Percentiles rank a stretch among this genome's conserved stretches.
Evolutionary conservation across 2,797 vertebrate species (phyloP).

Genomic region (Petrocephalus sullivani): DNA sequence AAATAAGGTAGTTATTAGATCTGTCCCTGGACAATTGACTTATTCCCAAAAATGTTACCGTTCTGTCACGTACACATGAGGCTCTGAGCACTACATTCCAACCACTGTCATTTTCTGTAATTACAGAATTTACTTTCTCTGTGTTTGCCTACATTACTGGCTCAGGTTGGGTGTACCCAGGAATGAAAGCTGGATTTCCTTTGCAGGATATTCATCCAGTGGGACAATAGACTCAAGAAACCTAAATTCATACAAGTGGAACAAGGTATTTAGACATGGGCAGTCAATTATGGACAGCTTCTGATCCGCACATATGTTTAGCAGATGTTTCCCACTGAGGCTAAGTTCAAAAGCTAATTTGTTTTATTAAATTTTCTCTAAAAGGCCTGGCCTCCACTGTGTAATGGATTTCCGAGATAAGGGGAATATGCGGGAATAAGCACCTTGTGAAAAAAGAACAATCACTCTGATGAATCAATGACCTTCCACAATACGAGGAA

Average conservation of each 20-base stretch:
- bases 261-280: not conserved
- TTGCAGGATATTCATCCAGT: not conserved
- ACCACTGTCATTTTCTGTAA: constrained; percentile 16
- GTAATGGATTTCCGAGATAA: not conserved
- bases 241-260: not conserved
- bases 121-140: constrained; percentile 2
- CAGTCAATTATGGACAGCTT: not conserved
- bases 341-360: not conserved
- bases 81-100: not conserved
- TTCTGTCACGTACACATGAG: not conserved
- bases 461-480: not conserved
- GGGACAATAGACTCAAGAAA: not conserved
- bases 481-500: not conserved
- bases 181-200: not conserved
- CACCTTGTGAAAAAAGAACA: not conserved
- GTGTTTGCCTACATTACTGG: not conserved
- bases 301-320: not conserved
- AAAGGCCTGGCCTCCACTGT: not conserved
- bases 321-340: not conserved
- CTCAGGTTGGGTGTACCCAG: not conserved
- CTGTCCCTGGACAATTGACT: constrained; percentile 2
- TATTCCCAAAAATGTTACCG: constrained; percentile 19
- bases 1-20: constrained; percentile 56
- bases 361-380: not conserved
- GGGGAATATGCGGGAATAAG: not conserved